Base-by-base conservation (phyloP, 2,113 vertebrate genomes). In the Aegithalos caudatus region DNA sequence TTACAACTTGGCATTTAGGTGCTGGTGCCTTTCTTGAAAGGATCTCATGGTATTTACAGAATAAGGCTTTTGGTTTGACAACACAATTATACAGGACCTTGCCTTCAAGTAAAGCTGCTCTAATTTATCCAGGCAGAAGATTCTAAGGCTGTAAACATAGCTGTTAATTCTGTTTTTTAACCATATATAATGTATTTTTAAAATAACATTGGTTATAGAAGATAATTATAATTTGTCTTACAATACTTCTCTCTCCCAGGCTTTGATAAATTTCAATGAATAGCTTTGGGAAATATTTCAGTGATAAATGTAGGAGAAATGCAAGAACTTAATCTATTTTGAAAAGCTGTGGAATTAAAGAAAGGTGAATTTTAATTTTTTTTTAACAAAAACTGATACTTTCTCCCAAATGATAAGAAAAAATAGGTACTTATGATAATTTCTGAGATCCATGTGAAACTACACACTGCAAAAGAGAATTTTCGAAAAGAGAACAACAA, bases 151-250 rank as follows among this genome's bases (percentile, higher is more conserved):
- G 33, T 78, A 88, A 64, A 35, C 2, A 19, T 2, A 65, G 5
- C 20, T 66, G 24, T 54, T 48, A 27, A 35, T 86, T 70, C 29
- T 37, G 7, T 22, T 82, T 58, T 15, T 60, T n/a, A 86, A 73
- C 12, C 4, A 17, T 1, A 10, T 7, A 8, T 16, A 51, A 25
- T 0, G 0, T 54, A 23, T 24, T 62, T 64, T 60, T 1, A 33
- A 45, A 83, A 31, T 35, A 62, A 27, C 7, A 13, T 8, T 11
- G 12, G 11, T 24, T 69, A 8, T n/a, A 62, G 78, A 72, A 67
- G 15, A 4, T 37, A n/a, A 23, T 51, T 47, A 13, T 8, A 4
- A 27, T 54, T 89, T 87, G 57, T 74, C 37, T 50, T 53, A n/a
- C 22, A 50, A 66, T 35, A 37, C 6, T 14, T 22, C 5, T 45